Percentiles rank a stretch among this genome's conserved stretches.
Evolutionary conservation across 1,140 invertebrate species (phyloP).

Genomic region (Hyphantria cunea): DNA sequence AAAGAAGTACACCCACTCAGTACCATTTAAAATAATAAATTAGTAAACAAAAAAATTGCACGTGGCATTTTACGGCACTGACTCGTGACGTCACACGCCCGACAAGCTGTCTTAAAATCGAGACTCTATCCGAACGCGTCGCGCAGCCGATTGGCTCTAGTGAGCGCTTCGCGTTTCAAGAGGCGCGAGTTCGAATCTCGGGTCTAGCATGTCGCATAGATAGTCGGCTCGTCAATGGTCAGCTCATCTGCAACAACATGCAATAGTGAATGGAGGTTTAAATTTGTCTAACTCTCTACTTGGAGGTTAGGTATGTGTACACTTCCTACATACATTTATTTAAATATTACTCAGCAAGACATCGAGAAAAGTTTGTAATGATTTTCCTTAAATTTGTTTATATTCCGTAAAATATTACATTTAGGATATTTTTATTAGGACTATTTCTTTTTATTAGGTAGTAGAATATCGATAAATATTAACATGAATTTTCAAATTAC

Average conservation of each 20-base stretch:
- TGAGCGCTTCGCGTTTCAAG: background rate
- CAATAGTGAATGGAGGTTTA: conserved; percentile 43
- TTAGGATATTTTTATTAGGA: background rate
- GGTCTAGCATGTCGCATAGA: conserved; percentile 59
- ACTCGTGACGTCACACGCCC: background rate
- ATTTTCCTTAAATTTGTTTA: background rate
- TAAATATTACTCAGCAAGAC: background rate
- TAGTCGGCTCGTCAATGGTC: conserved; percentile 37
- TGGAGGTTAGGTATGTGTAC: conserved; percentile 53
- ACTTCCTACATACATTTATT: conserved; percentile 57
- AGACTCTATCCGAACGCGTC: background rate
- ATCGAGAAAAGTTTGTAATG: background rate
- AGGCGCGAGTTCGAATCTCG: conserved; percentile 38
- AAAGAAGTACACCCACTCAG: background rate
- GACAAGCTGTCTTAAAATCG: conserved; percentile 13
- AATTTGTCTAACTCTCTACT: conserved; percentile 46
- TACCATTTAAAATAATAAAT: too few relatives aligned
- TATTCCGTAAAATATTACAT: background rate
- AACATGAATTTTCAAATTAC: too few relatives aligned
- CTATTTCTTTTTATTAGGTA: too few relatives aligned
- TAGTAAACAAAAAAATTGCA: background rate
- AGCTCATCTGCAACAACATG: conserved; percentile 60
- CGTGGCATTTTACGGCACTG: too few relatives aligned
- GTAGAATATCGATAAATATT: too few relatives aligned
- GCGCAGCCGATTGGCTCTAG: conserved; percentile 1